A percentile compares a stretch with the other conserved stretches of the same genome.
Evolutionary conservation across 2,888 invertebrate genomes (phyloP).

Genomic region (Drosophila antonietae): DNA sequence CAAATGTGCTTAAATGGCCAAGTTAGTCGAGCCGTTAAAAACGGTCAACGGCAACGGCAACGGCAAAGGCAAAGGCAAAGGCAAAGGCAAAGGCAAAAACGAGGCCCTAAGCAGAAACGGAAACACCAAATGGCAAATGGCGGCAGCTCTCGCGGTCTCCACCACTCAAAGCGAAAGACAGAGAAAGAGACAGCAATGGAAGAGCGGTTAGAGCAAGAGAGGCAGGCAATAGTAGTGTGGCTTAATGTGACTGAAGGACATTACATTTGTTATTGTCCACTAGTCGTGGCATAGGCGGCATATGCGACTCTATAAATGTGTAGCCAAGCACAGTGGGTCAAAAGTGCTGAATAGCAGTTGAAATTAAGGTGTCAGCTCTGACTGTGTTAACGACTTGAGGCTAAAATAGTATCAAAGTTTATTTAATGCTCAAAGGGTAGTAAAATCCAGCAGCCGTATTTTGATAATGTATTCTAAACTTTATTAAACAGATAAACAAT

Average conservation of each 20-base stretch:
- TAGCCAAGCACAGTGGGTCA: slow-evolving; percentile 34
- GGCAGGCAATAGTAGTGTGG: slow-evolving; percentile 6
- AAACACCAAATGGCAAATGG: slow-evolving; percentile 58
- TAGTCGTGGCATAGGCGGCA: slow-evolving; percentile 19
- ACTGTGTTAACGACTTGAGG: no score
- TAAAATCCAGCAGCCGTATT: no score
- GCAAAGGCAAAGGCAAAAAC: slow-evolving; percentile 26
- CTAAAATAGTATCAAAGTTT: no score
- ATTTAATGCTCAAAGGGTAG: no score
- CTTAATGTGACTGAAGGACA: slow-evolving; percentile 68
- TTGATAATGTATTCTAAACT: no score
- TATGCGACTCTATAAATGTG: slow-evolving; percentile 28
- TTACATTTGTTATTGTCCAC: slow-evolving; percentile 48
- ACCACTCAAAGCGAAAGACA: not conserved
- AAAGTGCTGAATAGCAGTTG: not conserved
- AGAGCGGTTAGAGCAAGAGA: not conserved
- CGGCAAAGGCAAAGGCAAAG: slow-evolving; percentile 18
- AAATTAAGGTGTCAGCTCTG: not conserved
- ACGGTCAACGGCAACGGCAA: slow-evolving; percentile 34
- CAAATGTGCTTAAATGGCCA: slow-evolving; percentile 80
- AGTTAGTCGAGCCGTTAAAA: slow-evolving; percentile 74
- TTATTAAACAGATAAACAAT: no score
- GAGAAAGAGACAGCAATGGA: not conserved
- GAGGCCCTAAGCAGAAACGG: slow-evolving; percentile 57
- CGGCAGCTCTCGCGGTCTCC: slow-evolving; percentile 32